Evolutionary conservation across 2,113 vertebrate species (phyloP), one percentile per base, ranked within the genome.

Genomic region (Pandion haliaetus): DNA sequence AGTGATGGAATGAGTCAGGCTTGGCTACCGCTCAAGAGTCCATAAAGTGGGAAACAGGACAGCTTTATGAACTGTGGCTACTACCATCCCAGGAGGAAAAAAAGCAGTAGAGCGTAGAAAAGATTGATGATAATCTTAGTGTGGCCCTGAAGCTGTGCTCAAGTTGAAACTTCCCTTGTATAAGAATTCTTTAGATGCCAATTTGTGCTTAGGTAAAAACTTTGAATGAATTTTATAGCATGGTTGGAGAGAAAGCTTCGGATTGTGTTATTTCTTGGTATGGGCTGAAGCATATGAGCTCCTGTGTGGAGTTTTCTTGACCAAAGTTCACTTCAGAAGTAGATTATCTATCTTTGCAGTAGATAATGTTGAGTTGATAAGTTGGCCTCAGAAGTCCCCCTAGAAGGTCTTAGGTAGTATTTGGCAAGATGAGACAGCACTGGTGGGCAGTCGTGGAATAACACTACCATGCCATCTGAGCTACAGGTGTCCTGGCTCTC

Each of bases 301-400:
- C 18, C 13, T 73, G 24, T 0, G 0, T 14, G 10, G 16, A 38
- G 12, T 17, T 66, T 77, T 86, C 58, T 69, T 73, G 49, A 49
- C 49, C 70, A 14, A 57, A 83, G 24, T 49, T 69, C 12, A 9
- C 10, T 63, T 72, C 29, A 57, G 54, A 80, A 74, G 14, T 17
- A 59, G 50, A 21, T 71, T 76, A 44, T 49, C 44, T 65, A 13
- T 25, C 29, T 82, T 65, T 36, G 44, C 32, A 59, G 34, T 65
- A 54, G 52, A 18, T 54, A 54, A 40, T 9, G 2, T 8, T 67
- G 71, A 24, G 32, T 38, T 85, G 71, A 19, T 49, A 70, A 74
- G 4, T 13, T n/a, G 38, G 45, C 25, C 49, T 29, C 26, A 38
- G n/a, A 79, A 82, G 15, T 40, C 6, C 2, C 8, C 6, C 12